Conservation (phyloP, 2,888 invertebrate genomes). For the Acheta domesticus region DNA sequence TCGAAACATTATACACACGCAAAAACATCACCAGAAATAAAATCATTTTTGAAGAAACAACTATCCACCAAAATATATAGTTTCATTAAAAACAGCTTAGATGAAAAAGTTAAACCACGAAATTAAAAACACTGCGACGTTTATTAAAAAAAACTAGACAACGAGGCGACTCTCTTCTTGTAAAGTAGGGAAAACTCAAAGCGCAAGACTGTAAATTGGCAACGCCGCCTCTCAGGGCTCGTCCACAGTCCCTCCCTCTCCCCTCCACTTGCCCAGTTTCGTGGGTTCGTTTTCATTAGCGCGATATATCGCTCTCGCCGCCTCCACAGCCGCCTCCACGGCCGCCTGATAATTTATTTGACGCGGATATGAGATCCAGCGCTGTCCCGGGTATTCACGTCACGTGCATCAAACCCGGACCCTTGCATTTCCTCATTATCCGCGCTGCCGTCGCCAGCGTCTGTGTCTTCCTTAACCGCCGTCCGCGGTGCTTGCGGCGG, state of each 20-base stretch:
- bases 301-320: background rate
- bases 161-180: no score
- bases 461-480: background rate
- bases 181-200: no score
- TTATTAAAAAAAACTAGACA: no score
- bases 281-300: constrained; percentile 9
- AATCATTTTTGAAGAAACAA: no score
- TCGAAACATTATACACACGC: no score
- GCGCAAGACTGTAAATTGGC: no score
- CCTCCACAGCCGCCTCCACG: background rate
- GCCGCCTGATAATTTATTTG: background rate
- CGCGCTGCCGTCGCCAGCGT: background rate
- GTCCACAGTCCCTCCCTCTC: background rate
- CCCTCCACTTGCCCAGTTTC: background rate
- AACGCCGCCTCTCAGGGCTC: background rate
- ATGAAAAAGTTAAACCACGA: no score
- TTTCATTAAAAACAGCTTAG: no score
- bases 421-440: constrained; percentile 6
- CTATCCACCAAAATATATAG: no score
- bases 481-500: no score
- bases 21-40: no score
- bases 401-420: background rate
- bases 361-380: constrained; percentile 9
- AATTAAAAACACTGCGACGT: no score
- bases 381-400: background rate